Evolutionary conservation across 2,888 invertebrate species (phyloP).

Genomic region (Lepidonotus clava): DNA sequence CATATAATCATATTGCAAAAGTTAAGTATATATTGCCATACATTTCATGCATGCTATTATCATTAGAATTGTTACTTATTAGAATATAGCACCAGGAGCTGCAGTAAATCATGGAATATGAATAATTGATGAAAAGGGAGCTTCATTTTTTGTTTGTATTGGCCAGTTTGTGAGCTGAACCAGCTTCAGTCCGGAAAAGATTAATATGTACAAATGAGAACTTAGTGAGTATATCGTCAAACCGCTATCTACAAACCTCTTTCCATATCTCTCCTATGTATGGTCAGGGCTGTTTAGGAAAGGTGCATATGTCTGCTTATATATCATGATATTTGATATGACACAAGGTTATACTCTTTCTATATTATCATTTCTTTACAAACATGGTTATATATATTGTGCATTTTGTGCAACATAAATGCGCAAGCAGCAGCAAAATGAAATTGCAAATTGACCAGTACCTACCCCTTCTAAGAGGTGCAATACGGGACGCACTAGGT

Average conservation of each 20-base stretch:
- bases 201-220: background rate
- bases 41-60: constrained; percentile 33
- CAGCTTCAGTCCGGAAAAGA: background rate
- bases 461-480: background rate
- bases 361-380: constrained; percentile 7
- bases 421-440: constrained; percentile 37
- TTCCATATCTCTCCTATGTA: background rate
- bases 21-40: background rate
- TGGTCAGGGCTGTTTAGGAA: background rate
- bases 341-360: constrained; percentile 10
- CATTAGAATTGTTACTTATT: background rate
- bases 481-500: constrained; percentile 9
- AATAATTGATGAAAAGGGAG: background rate
- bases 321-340: constrained; percentile 3
- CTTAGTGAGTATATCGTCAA: constrained; percentile 29
- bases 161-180: background rate
- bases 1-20: no score
- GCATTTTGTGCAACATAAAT: constrained; percentile 48
- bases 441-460: constrained; percentile 37
- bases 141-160: background rate
- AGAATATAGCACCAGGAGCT: constrained; percentile 34
- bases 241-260: background rate
- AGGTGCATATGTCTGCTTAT: constrained; percentile 13
- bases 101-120: constrained; percentile 17
- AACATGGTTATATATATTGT: constrained; percentile 37